Evolutionary conservation across 2,888 invertebrate genomes (phyloP).

Genomic region (Phortica okadai): DNA sequence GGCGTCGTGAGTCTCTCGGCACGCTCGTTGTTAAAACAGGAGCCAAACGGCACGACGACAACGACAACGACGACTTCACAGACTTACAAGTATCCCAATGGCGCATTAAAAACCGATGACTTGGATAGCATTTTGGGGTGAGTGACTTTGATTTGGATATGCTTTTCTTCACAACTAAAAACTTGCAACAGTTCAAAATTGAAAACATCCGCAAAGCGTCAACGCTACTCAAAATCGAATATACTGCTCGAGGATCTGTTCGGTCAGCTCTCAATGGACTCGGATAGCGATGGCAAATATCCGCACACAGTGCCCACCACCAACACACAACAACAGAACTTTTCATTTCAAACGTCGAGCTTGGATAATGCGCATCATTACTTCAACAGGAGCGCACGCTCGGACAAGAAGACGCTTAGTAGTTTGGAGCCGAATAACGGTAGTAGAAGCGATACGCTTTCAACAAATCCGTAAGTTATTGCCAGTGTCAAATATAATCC

Average conservation of each 20-base stretch:
- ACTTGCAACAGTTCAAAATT: conserved; percentile 71
- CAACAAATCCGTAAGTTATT: conserved; percentile 73
- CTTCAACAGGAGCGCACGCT: conserved; percentile 59
- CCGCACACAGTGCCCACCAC: conserved; percentile 71
- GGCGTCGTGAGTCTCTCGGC: conserved; percentile 58
- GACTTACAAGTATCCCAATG: conserved; percentile 42
- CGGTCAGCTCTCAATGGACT: conserved; percentile 74
- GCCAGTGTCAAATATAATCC: background rate
- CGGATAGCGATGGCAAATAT: conserved; percentile 74
- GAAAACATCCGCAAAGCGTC: conserved; percentile 73
- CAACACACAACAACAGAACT: conserved; percentile 53
- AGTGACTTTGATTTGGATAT: conserved; percentile 52
- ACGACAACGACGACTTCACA: conserved; percentile 29
- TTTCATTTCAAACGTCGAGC: conserved; percentile 59
- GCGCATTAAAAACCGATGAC: conserved; percentile 77
- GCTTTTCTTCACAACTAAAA: no score
- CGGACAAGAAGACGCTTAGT: conserved; percentile 49
- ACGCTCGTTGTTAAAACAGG: conserved; percentile 47
- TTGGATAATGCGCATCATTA: conserved; percentile 63
- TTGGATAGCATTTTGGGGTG: conserved; percentile 86
- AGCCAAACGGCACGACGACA: conserved; percentile 24
- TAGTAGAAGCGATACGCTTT: conserved; percentile 71
- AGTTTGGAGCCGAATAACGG: conserved; percentile 72
- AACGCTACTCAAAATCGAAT: conserved; percentile 71
- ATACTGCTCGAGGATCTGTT: conserved; percentile 75